Evolutionary conservation across 2,797 vertebrate species (phyloP).

Genomic region (Danio aesculapii): DNA sequence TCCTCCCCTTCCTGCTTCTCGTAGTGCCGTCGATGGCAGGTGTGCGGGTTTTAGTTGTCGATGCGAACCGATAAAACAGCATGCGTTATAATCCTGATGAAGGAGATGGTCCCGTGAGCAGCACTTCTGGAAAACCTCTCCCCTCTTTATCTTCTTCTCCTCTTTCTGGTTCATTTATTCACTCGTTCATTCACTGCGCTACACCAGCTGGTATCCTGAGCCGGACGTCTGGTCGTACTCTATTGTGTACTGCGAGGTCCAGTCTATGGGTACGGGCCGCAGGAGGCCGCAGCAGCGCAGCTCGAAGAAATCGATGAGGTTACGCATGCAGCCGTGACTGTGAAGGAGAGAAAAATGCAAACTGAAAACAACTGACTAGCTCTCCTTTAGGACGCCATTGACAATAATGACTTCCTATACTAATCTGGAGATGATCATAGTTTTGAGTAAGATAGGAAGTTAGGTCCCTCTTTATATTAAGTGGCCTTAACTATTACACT

Average conservation of each 20-base stretch:
- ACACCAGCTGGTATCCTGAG: constrained; percentile 98
- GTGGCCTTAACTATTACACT: no score
- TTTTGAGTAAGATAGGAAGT: not conserved
- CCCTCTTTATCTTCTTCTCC: not conserved
- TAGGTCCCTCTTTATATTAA: no score
- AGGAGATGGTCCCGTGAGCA: constrained; percentile 84
- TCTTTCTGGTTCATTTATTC: constrained; percentile 19
- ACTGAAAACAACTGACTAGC: not conserved
- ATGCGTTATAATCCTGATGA: constrained; percentile 87
- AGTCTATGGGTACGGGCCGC: constrained; percentile 94
- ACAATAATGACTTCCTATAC: not conserved
- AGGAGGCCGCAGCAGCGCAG: constrained; percentile 98
- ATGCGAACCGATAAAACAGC: constrained; percentile 81
- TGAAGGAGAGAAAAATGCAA: not conserved
- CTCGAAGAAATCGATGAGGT: constrained; percentile 99
- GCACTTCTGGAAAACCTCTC: constrained; percentile 69
- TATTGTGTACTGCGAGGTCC: constrained; percentile 98
- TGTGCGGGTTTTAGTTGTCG: constrained; percentile 63
- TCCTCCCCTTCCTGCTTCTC: constrained; percentile 40
- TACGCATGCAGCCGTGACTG: constrained; percentile 96
- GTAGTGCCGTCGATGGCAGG: constrained; percentile 9
- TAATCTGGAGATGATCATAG: not conserved
- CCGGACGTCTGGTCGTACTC: constrained; percentile 98
- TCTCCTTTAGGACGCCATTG: not conserved
- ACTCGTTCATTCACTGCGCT: constrained; percentile 66